phyloP scores from a whole-genome alignment of 2,113 vertebrate species.

The Pygathrix nemaeus region DNA sequence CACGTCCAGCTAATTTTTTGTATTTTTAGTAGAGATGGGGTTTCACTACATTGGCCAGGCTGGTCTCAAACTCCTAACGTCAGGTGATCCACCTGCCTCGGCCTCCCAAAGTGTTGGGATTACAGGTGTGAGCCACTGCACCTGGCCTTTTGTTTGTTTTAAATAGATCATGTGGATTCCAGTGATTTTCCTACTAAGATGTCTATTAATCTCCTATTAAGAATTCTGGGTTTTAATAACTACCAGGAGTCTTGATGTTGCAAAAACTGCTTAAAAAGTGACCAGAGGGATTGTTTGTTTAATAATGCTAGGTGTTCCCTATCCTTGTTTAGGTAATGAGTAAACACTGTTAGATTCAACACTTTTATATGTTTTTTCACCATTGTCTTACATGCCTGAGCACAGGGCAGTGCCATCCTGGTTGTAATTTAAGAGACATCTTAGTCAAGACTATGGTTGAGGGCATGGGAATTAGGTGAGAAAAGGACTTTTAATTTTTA shows the following conservation, averaged over 20 bases:
- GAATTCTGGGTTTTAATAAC: background rate
- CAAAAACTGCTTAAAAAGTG: background rate
- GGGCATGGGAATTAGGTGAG: fast-evolving
- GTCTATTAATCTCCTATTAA: background rate
- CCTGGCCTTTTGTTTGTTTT: background rate
- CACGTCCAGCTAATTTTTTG: too few species aligned
- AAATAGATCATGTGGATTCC: background rate
- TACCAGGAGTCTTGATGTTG: background rate
- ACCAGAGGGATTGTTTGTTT: background rate
- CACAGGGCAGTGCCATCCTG: background rate
- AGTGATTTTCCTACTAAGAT: background rate
- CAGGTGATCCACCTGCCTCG: too few species aligned
- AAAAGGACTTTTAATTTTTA: background rate
- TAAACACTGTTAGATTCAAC: background rate
- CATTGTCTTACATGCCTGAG: too few species aligned
- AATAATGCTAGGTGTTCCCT: background rate
- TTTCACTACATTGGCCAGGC: too few species aligned
- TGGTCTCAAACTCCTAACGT: too few species aligned
- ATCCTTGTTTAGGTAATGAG: too few species aligned
- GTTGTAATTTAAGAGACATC: background rate
- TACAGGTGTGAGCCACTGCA: too few species aligned
- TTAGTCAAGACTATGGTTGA: background rate
- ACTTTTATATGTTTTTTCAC: background rate
- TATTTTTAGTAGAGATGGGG: too few species aligned
- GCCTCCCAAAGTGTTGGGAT: too few species aligned